Conservation (phyloP, 2,888 invertebrate species). For the Ernsta delagoae region DNA sequence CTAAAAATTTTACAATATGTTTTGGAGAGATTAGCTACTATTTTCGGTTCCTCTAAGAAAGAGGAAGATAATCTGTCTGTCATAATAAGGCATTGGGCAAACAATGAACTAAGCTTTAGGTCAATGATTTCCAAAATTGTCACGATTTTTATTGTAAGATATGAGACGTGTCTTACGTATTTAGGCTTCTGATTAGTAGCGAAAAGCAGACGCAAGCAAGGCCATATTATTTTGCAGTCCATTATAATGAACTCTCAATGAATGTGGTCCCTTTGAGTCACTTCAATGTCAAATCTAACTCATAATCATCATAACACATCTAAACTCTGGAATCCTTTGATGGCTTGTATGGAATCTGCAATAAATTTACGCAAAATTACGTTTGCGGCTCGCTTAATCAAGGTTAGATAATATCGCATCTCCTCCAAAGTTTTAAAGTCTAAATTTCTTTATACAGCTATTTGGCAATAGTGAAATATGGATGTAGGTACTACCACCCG, state of each 20-base stretch:
- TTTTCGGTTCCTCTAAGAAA: too few species aligned
- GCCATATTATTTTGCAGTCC: background rate
- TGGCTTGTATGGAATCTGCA: slow-evolving; percentile 57
- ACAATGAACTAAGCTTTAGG: too few species aligned
- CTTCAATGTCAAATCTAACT: slow-evolving; percentile 45
- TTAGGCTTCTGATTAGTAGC: too few species aligned
- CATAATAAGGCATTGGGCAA: too few species aligned
- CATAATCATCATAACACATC: slow-evolving; percentile 49
- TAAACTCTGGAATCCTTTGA: slow-evolving; percentile 57
- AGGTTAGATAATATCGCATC: slow-evolving; percentile 9
- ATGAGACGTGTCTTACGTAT: too few species aligned
- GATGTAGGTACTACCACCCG: slow-evolving; percentile 25
- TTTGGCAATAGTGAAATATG: background rate
- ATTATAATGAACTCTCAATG: slow-evolving; percentile 39
- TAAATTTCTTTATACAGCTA: background rate
- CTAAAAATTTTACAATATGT: too few species aligned
- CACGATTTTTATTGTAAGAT: too few species aligned
- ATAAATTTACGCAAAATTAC: slow-evolving; percentile 50
- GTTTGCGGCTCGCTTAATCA: slow-evolving; percentile 11
- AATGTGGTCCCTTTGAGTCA: slow-evolving; percentile 54
- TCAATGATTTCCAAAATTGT: too few species aligned
- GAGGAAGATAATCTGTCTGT: too few species aligned
- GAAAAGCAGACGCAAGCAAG: too few species aligned
- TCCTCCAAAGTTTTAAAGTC: background rate
- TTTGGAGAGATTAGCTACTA: too few species aligned